These are phyloP conservation scores for Ichneumoninae sp. DNA, from an alignment of 2,888 invertebrate genomes.

Conservation along the genomic window DNA sequence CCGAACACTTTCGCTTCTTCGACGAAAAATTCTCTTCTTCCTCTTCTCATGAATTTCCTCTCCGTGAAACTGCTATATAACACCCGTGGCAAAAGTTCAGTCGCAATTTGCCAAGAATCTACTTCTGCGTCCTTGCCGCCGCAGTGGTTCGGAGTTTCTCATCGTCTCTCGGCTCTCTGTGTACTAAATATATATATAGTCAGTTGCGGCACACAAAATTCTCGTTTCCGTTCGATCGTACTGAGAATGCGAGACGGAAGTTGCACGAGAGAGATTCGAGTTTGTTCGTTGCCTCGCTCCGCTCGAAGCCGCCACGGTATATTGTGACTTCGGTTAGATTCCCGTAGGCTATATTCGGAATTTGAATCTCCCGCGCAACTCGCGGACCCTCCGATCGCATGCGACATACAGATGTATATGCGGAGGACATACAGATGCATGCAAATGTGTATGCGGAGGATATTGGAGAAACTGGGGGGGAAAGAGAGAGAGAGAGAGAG, in stretches of 20 bases:
- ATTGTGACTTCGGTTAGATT: constrained; percentile 43
- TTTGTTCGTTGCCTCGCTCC: constrained; percentile 27
- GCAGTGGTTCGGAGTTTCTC: constrained; percentile 37
- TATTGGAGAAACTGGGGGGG: not conserved
- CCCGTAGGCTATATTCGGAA: constrained; percentile 70
- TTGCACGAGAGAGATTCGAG: constrained; percentile 21
- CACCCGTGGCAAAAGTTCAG: constrained; percentile 22
- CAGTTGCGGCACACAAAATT: constrained; percentile 12
- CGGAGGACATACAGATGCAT: not conserved
- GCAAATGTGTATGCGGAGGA: not conserved
- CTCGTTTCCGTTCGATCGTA: constrained; percentile 26
- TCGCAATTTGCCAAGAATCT: constrained; percentile 42
- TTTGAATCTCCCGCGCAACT: constrained; percentile 68
- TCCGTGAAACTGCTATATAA: constrained; percentile 34
- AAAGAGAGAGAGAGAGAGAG: not conserved
- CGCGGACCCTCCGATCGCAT: not conserved
- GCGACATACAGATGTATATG: not conserved
- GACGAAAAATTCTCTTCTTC: constrained; percentile 47
- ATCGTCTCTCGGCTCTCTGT: constrained; percentile 12
- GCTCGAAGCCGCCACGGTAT: not conserved
- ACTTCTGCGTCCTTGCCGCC: constrained; percentile 32
- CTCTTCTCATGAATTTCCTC: constrained; percentile 63
- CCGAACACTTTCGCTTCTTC: constrained; percentile 53
- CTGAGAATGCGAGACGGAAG: constrained; percentile 15
- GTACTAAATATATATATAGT: not conserved